Evolutionary conservation across 2,888 invertebrate species (phyloP).

Genomic region (Macrophya annulata): DNA sequence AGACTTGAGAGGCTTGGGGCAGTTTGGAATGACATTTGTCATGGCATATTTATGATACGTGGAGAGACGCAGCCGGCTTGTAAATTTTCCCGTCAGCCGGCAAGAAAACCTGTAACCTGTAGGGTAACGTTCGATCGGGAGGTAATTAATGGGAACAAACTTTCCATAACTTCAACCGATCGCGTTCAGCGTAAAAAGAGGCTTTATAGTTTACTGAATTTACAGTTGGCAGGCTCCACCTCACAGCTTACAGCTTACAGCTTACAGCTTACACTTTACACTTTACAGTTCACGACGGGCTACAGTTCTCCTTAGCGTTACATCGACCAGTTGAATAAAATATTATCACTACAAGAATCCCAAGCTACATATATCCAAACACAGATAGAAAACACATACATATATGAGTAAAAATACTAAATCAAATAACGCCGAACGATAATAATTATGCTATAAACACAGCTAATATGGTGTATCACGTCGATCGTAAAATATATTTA

Average conservation of each 20-base stretch:
- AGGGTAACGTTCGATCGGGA: slow-evolving; percentile 36
- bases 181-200: slow-evolving; percentile 30
- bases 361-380: neutral
- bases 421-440: slow-evolving; percentile 18
- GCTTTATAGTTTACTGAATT: slow-evolving; percentile 45
- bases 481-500: slow-evolving; percentile 21
- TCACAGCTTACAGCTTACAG: neutral
- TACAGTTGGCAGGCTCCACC: slow-evolving; percentile 29
- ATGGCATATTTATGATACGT: slow-evolving; percentile 57
- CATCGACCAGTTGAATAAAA: slow-evolving; percentile 8
- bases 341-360: slow-evolving; percentile 12
- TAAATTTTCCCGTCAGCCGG: slow-evolving; percentile 52
- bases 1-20: neutral
- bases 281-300: neutral
- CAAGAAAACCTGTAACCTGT: slow-evolving; percentile 50
- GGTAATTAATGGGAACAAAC: slow-evolving; percentile 54
- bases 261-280: neutral
- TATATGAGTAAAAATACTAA: neutral
- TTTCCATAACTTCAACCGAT: slow-evolving; percentile 54
- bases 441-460: slow-evolving; percentile 35
- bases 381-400: neutral
- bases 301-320: neutral
- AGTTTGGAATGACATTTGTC: slow-evolving; percentile 56
- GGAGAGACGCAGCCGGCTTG: slow-evolving; percentile 49
- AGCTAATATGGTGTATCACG: slow-evolving; percentile 10